Evolutionary conservation across 2,797 vertebrate species (phyloP).

Genomic region (Aphelocoma californica): DNA sequence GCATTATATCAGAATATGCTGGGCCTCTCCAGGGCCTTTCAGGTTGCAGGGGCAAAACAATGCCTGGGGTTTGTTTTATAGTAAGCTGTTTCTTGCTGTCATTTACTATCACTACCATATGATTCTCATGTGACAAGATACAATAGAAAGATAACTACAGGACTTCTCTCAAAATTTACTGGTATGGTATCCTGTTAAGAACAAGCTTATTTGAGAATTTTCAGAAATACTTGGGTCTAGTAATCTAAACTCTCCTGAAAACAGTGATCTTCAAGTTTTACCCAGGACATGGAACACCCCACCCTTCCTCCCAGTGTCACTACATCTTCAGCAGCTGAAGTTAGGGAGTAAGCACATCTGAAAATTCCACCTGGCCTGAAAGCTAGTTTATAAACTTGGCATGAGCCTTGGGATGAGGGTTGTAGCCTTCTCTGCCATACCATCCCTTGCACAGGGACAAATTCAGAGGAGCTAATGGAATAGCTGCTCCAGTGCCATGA

Average conservation of each 20-base stretch:
- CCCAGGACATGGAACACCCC: background rate
- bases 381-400: background rate
- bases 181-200: background rate
- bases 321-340: background rate
- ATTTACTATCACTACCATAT: background rate
- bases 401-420: background rate
- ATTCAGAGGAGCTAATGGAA: background rate
- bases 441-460: background rate
- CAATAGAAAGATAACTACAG: background rate
- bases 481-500: fast-evolving
- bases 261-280: background rate
- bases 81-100: background rate
- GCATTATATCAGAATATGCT: background rate
- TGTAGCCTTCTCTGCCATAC: background rate
- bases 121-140: background rate
- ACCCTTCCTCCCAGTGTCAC: background rate
- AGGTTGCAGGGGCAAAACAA: background rate
- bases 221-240: background rate
- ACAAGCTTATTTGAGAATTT: background rate
- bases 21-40: background rate
- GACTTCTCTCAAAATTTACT: background rate
- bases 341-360: background rate
- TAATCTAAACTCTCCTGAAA: background rate
- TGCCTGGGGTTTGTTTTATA: background rate
- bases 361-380: background rate